These are phyloP conservation scores for Valencia hispanica DNA, from an alignment of 2,797 vertebrate species.

Conservation along the genomic window DNA sequence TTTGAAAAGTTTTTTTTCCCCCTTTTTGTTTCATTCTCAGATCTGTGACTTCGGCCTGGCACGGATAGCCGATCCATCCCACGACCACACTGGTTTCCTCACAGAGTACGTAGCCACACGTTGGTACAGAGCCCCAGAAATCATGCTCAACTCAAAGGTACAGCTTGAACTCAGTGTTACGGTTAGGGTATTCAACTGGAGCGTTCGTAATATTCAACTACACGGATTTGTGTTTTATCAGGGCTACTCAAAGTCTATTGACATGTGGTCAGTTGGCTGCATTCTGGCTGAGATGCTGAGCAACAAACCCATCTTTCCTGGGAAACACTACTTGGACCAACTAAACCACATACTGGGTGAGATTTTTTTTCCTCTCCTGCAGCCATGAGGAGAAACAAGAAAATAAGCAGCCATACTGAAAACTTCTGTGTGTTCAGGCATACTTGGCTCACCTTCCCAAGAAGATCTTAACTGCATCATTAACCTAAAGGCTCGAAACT, in stretches of 20 bases:
- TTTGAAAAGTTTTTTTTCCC: background rate
- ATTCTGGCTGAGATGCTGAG: constrained; percentile 95
- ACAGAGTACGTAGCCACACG: constrained; percentile 95
- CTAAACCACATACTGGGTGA: constrained; percentile 92
- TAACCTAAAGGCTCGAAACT: constrained; percentile 91
- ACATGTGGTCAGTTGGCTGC: constrained; percentile 96
- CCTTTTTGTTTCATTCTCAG: constrained; percentile 55
- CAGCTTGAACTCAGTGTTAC: background rate
- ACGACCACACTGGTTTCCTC: constrained; percentile 90
- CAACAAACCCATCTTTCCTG: constrained; percentile 91
- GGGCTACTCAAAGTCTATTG: constrained; percentile 94
- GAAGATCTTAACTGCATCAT: constrained; percentile 92
- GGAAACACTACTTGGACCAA: constrained; percentile 93
- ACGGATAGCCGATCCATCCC: constrained; percentile 89
- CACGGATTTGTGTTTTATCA: constrained; percentile 66
- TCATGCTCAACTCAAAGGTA: constrained; percentile 96
- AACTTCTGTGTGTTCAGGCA: constrained; percentile 71
- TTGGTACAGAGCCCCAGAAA: constrained; percentile 95
- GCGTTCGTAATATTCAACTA: background rate
- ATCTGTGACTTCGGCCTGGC: constrained; percentile 96
- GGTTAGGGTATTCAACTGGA: background rate
- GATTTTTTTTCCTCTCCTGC: background rate
- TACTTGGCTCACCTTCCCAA: constrained; percentile 89
- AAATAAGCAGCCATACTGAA: background rate
- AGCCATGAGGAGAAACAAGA: background rate